Percentiles rank a stretch among this genome's conserved stretches.
Evolutionary conservation across 2,797 vertebrate genomes (phyloP).

Genomic region (Holocentrus rufus): DNA sequence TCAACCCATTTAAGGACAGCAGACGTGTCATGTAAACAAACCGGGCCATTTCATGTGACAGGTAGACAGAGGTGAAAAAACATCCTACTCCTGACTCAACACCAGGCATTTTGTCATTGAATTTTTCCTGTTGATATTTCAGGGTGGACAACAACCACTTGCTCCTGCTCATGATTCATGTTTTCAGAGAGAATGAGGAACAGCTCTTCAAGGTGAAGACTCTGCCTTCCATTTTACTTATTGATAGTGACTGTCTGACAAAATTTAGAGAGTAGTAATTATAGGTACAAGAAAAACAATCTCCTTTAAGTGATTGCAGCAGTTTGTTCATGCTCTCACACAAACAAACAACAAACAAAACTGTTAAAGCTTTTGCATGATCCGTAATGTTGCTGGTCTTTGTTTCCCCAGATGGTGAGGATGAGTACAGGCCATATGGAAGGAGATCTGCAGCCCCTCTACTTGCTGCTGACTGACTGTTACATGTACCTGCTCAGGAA

Average conservation of each 20-base stretch:
- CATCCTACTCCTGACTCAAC: too few relatives aligned
- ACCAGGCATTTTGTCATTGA: not conserved
- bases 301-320: too few relatives aligned
- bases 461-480: constrained; percentile 93
- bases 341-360: too few relatives aligned
- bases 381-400: not conserved
- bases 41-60: too few relatives aligned
- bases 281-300: too few relatives aligned
- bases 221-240: not conserved
- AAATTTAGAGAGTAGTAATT: too few relatives aligned
- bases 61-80: too few relatives aligned
- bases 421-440: constrained; percentile 99
- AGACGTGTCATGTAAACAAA: too few relatives aligned
- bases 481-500: constrained; percentile 96
- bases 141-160: constrained; percentile 99
- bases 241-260: not conserved
- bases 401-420: constrained; percentile 88
- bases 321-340: too few relatives aligned
- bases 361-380: too few relatives aligned
- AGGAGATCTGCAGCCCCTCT: constrained; percentile 94
- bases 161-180: constrained; percentile 97
- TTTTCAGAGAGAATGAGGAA: constrained; percentile 97
- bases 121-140: constrained; percentile 48
- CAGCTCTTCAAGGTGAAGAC: constrained; percentile 91
- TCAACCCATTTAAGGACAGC: too few relatives aligned